Conservation (phyloP, 2,888 invertebrate species). For the Chrysolina americana region DNA sequence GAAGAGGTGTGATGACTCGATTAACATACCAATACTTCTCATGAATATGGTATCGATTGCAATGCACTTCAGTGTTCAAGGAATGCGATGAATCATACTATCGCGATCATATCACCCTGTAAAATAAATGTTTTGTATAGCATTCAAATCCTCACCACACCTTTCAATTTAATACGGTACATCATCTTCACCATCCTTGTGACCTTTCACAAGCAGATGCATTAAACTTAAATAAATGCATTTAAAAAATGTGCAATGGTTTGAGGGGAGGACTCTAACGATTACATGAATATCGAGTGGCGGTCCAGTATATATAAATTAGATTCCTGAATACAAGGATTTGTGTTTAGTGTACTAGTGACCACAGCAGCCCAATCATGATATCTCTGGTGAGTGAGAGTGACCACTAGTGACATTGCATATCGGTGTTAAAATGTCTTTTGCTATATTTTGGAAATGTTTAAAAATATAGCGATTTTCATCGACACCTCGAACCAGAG, state of each 20-base stretch:
- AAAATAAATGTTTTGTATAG: conserved; percentile 17
- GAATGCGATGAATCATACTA: conserved; percentile 12
- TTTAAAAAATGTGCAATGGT: conserved; percentile 42
- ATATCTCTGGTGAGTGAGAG: conserved; percentile 44
- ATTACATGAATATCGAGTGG: conserved; percentile 36
- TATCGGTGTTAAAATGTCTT: background rate
- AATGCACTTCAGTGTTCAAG: background rate
- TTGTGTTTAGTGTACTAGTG: conserved; percentile 42
- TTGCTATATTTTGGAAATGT: no score
- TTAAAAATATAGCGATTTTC: no score
- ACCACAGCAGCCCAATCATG: conserved; percentile 38
- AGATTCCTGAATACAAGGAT: conserved; percentile 34
- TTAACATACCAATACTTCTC: background rate
- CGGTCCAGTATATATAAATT: conserved; percentile 41
- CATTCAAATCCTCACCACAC: conserved; percentile 44
- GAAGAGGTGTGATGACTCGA: background rate
- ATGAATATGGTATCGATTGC: background rate
- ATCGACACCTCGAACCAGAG: no score
- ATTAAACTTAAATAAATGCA: conserved; percentile 48
- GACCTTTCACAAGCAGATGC: conserved; percentile 46
- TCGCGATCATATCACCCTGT: conserved; percentile 14
- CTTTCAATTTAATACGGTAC: conserved; percentile 44
- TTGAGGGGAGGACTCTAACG: conserved; percentile 39
- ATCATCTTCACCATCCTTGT: conserved; percentile 46
- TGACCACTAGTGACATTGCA: background rate